Percentiles rank a stretch among this genome's conserved stretches.
Conservation (phyloP, 2,797 vertebrate genomes). For the Gymnoscopelus braueri region DNA sequence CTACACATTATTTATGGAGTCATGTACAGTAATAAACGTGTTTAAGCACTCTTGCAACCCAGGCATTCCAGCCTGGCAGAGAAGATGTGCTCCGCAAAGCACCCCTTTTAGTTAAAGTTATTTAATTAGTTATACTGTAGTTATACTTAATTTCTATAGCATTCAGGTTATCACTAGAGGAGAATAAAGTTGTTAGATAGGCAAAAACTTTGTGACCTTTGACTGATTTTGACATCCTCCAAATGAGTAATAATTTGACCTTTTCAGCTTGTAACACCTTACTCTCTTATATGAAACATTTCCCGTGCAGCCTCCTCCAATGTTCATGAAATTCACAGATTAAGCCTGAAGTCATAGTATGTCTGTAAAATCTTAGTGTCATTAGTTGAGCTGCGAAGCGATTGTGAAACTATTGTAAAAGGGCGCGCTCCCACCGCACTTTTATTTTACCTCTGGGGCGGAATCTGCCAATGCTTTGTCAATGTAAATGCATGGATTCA, state of each 20-base stretch:
- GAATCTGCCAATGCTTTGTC: too few relatives aligned
- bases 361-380: constrained; percentile 25
- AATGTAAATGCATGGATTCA: too few relatives aligned
- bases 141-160: constrained; percentile 22
- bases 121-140: constrained; percentile 43
- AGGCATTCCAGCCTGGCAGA: too few relatives aligned
- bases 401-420: too few relatives aligned
- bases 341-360: constrained; percentile 28
- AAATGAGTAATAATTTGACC: constrained; percentile 17
- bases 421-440: too few relatives aligned
- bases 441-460: too few relatives aligned
- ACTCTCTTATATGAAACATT: constrained; percentile 47
- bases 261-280: constrained; percentile 23
- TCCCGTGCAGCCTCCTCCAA: constrained; percentile 17
- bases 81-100: too few relatives aligned
- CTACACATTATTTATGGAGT: too few relatives aligned
- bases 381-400: too few relatives aligned
- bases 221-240: neutral
- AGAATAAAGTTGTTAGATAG: constrained; percentile 17
- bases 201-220: constrained; percentile 31
- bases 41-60: too few relatives aligned
- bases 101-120: too few relatives aligned
- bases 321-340: constrained; percentile 38
- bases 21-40: too few relatives aligned
- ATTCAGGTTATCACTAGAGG: constrained; percentile 42